These are phyloP conservation scores for Spisula subtruncata DNA, from an alignment of 2,888 invertebrate species.

Conservation along the genomic window DNA sequence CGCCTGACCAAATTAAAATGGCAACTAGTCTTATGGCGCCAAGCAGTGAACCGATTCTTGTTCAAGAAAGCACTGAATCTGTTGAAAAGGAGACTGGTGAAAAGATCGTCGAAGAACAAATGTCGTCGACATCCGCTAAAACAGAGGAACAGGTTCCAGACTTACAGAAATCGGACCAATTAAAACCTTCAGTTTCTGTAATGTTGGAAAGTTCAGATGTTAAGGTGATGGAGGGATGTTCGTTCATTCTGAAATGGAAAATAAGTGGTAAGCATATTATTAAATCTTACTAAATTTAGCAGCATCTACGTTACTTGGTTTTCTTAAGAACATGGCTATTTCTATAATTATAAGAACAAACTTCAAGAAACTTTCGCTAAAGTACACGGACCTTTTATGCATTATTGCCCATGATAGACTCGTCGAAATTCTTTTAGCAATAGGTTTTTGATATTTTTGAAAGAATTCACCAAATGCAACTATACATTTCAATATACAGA, in stretches of 20 bases:
- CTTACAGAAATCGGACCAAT: not conserved
- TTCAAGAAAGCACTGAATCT: not conserved
- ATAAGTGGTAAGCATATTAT: slow-evolving; percentile 38
- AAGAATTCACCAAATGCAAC: too few relatives aligned
- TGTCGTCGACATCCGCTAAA: not conserved
- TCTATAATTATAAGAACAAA: too few relatives aligned
- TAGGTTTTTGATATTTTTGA: too few relatives aligned
- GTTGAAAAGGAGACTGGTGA: slow-evolving; percentile 18
- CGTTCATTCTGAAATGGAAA: slow-evolving; percentile 49
- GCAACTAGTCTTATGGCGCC: slow-evolving; percentile 14
- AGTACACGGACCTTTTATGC: too few relatives aligned
- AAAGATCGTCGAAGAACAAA: not conserved
- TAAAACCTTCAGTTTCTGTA: not conserved
- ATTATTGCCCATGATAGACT: too few relatives aligned
- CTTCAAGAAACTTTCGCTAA: too few relatives aligned
- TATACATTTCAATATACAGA: too few relatives aligned
- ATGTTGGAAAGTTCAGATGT: slow-evolving; percentile 34
- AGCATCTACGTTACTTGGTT: too few relatives aligned
- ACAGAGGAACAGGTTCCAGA: not conserved
- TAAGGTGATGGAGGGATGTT: slow-evolving; percentile 19
- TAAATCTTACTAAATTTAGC: too few relatives aligned
- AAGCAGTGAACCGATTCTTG: not conserved
- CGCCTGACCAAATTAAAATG: slow-evolving; percentile 5
- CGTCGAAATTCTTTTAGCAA: too few relatives aligned
- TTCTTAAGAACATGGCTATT: too few relatives aligned